These are phyloP conservation scores for Dione juno DNA, from an alignment of 2,888 invertebrate species.

Conservation along the genomic window DNA sequence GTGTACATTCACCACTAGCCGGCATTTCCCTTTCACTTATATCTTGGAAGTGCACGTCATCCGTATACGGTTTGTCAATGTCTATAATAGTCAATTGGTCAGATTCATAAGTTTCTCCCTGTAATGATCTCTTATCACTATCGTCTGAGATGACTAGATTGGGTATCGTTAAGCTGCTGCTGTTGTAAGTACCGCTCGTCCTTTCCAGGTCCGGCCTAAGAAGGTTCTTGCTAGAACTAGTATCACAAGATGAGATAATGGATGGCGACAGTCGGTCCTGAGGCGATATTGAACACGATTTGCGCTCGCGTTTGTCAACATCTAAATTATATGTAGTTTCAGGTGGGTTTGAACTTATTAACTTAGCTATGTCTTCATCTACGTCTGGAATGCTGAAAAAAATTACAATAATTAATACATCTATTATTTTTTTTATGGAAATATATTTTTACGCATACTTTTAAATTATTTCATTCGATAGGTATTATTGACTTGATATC, in stretches of 20 bases:
- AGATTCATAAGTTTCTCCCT: conserved; percentile 83
- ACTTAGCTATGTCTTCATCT: conserved; percentile 81
- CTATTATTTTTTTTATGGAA: too few relatives aligned
- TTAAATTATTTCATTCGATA: too few relatives aligned
- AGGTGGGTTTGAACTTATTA: conserved; percentile 70
- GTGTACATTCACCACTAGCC: conserved; percentile 71
- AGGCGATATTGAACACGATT: conserved; percentile 65
- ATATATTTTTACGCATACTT: too few relatives aligned
- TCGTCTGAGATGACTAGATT: conserved; percentile 78
- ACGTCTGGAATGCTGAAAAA: conserved; percentile 80
- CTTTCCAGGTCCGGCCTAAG: conserved; percentile 64
- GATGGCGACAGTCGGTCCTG: conserved; percentile 72
- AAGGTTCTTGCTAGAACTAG: conserved; percentile 77
- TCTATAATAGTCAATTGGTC: conserved; percentile 87
- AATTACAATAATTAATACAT: not conserved
- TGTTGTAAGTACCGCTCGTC: conserved; percentile 60
- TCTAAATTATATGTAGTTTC: conserved; percentile 63
- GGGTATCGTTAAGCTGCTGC: conserved; percentile 79
- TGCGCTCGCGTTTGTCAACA: conserved; percentile 64
- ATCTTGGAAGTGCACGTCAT: conserved; percentile 73
- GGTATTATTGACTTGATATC: too few relatives aligned
- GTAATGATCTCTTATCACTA: conserved; percentile 75
- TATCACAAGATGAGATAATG: conserved; percentile 77
- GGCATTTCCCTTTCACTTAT: conserved; percentile 64
- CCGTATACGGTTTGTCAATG: conserved; percentile 82